Percentiles rank a stretch among this genome's conserved stretches.
phyloP scores from a whole-genome alignment of 2,888 invertebrate genomes.

The Volucella zonaria region DNA sequence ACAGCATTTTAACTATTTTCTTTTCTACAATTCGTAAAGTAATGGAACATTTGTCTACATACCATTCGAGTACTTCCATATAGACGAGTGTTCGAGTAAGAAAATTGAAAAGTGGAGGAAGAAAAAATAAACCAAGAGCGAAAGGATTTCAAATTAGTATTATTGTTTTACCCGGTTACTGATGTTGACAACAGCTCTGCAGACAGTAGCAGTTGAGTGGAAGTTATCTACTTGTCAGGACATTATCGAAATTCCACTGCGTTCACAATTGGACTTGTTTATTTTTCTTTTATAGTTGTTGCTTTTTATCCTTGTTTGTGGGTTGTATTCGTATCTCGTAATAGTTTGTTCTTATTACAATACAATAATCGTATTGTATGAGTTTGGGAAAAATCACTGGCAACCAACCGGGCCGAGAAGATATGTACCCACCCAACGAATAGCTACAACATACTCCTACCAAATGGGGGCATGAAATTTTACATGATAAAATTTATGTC shows the following conservation, averaged over 20 bases:
- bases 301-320: slow-evolving; percentile 31
- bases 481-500: slow-evolving; percentile 50
- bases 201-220: slow-evolving; percentile 45
- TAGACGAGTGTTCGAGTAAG: neutral
- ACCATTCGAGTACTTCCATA: too few species aligned
- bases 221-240: slow-evolving; percentile 59
- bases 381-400: slow-evolving; percentile 31
- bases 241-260: slow-evolving; percentile 36
- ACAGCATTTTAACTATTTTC: slow-evolving; percentile 14
- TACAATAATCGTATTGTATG: slow-evolving; percentile 48
- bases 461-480: slow-evolving; percentile 37
- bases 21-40: neutral
- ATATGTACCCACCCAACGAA: neutral
- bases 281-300: slow-evolving; percentile 46
- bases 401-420: too few species aligned
- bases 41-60: slow-evolving; percentile 15
- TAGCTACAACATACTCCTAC: slow-evolving; percentile 10
- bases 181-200: slow-evolving; percentile 35
- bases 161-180: slow-evolving; percentile 50
- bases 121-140: neutral
- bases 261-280: slow-evolving; percentile 42
- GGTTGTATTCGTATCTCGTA: slow-evolving; percentile 17
- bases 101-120: slow-evolving; percentile 2
- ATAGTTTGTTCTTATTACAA: slow-evolving; percentile 52
- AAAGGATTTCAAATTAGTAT: slow-evolving; percentile 40